Base-by-base conservation (phyloP, 2,797 vertebrate genomes). In the Malurus splendens region DNA sequence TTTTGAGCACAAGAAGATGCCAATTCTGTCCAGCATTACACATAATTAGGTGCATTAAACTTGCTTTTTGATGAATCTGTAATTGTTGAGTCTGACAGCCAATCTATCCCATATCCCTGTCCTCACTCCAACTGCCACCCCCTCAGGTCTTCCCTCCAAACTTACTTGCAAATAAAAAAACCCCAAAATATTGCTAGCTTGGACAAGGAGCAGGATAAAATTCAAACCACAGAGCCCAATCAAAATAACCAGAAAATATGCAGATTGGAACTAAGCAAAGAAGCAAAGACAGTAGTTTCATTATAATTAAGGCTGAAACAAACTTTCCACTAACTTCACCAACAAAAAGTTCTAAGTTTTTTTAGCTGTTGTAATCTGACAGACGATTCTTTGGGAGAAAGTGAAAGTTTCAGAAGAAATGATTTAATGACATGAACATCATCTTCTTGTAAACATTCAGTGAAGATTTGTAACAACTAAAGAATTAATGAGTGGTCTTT, bases 81-180 rank as follows among this genome's bases (percentile, higher is more conserved):
- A 22, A 38, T 20, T 54, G 13, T 9, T 59, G 4, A 9, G 30
- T 73, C 30, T 54, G 52, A 72, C 3, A 6, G 5, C 22, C 22
- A 20, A 33, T 47, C 25, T 47, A 14, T 33, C 12, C 39, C 14
- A 52, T 8, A 51, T 11, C 33, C 24, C 24, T 18, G 10, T 33
- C 30, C 17, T 72, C 30, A 47, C 20, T 45, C 32, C 52, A 59
- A 59, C 19, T 15, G 8, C 24, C 39, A 39, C 0, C 0, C 4
- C 12, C 4, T 33, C 12, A 33, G 7, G 12, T 65, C 17, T 33
- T 39, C 28, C 24, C n/a, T 52, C 24, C 20, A 52, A 66, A 54
- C 6, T 41, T 51, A 32, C 4, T 48, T 39, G 28, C 8, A 67
- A 84, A 7, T 24, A 76, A 44, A 10, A 64, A 27, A 30, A 39